phyloP scores from a whole-genome alignment of 2,113 vertebrate genomes.

The Eudyptes chrysolophus region DNA sequence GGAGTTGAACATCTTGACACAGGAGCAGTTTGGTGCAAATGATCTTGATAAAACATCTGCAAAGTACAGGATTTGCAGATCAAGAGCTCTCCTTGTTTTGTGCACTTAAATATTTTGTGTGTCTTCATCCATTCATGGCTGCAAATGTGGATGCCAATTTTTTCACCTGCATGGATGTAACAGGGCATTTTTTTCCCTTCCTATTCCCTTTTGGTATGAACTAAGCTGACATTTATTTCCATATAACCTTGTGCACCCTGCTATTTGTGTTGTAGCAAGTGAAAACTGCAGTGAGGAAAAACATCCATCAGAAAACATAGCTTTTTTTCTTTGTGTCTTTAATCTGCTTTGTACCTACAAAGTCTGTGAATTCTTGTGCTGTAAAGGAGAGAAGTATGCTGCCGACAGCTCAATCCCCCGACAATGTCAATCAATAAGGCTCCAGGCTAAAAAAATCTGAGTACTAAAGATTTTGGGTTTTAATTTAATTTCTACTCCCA shows the following conservation, averaged over 20 bases:
- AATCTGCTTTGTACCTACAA: background rate
- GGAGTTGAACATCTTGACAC: background rate
- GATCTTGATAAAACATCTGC: background rate
- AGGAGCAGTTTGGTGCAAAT: background rate
- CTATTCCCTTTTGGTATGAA: background rate
- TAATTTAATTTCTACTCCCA: background rate
- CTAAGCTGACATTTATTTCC: background rate
- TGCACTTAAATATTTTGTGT: background rate
- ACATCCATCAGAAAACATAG: background rate
- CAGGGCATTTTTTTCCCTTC: background rate
- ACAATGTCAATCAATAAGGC: background rate
- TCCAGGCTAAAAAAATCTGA: background rate
- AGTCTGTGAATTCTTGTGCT: background rate
- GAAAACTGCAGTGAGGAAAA: background rate
- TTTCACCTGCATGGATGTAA: background rate
- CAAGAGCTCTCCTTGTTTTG: background rate
- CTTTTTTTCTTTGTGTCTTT: background rate
- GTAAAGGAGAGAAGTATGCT: background rate
- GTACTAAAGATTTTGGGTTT: background rate
- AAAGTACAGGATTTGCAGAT: background rate
- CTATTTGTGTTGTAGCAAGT: background rate
- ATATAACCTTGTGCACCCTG: background rate
- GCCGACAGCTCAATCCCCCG: background rate
- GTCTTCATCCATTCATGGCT: background rate
- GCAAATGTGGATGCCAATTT: background rate